Base-by-base conservation (phyloP, 2,797 vertebrate species). In the Myotis daubentonii region DNA sequence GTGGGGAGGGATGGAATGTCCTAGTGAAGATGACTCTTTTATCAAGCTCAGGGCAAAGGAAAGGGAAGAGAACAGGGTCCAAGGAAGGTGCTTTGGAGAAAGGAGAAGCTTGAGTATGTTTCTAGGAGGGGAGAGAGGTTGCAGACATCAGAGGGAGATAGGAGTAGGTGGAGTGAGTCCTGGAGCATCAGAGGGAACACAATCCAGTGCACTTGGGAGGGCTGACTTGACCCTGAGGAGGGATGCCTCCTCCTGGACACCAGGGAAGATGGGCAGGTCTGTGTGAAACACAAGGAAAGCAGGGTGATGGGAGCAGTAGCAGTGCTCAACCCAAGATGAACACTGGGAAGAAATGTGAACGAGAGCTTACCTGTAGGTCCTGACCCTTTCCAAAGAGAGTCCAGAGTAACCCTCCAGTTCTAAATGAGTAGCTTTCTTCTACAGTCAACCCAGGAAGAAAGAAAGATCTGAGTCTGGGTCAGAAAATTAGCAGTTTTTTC, bases 41-140 rank as follows among this genome's bases (percentile, higher is more conserved):
- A 44, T 41, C 17, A 72, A 92, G 25, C 9, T 71, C 23, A 25
- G 53, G 30, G 57, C 13, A n/a, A 71, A 66, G 38, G 74, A 55
- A 88, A 76, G 74, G 38, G 86, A 68, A 87, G 80, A 44, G 41
- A 25, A 62, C 17, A 74, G 60, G 57, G n/a, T 55, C 49, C 55
- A 22, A 87, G 49, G 33, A 23, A 23, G 36, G 89, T 74, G 25
- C 71, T 53, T 38, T 19, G 9, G 33, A 41, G 10, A 30, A 23
- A 2, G 55, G 65, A 22, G 55, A 51, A 38, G 12, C 44, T n/a
- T 19, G 84, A n/a, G 28, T 33, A 0, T 4, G 23, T 89, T 33
- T 53, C 19, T 23, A 23, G 60, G 33, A 78, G 49, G 17, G 3
- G 1, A 11, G 16, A 30, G 60, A 62, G 28, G 22, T 5, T 60